Evolutionary conservation across 2,888 invertebrate genomes (phyloP), one percentile per base, ranked within the genome.

Genomic region (Andrena haemorrhoa): DNA sequence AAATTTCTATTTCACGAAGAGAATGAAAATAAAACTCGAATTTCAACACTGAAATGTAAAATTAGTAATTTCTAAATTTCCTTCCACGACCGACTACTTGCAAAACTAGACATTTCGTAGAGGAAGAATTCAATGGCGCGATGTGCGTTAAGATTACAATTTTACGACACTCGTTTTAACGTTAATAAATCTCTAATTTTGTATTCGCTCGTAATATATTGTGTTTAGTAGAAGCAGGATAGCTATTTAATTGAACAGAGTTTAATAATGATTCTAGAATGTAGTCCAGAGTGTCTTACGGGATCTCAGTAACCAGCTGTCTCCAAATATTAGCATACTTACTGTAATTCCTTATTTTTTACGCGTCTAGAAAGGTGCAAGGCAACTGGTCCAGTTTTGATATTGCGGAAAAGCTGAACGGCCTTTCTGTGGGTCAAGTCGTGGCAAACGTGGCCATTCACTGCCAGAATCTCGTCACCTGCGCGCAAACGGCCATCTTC

Each of bases 401-500:
- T 97, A 81, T 96, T 96, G 92, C 97, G 97, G 94, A 98, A 97
- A 41, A 97, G 95, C 31, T 96, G 95, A 66, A 98, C 96, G 49
- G 97, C 97, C 92, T 98, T 97, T 58, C 96, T 95, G 92, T 98
- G 97, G 0, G 97, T 97, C 87, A 97, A 95, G 90, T 97, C 97
- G 90, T 97, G 97, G 90, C 97, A 97, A 64, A 96, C 96, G 88
- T 96, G 96, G 12, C 97, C 97, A 94, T 97, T 97, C 26, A 98
- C 97, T 75, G 97, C 97, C 87, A 97, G 94, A 89, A 98, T 96
- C 94, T 97, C 97, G 92, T 98, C 97, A 69, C 97, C 98, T 94
- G 97, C 97, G 94, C 96, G 96, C 80, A 98, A 95, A 94, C 96
- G 95, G 58, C 97, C 97, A 94, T 97, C 97, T 90, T 98, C 97